phyloP scores from a whole-genome alignment of 2,888 invertebrate genomes.

The Catocala nupta region DNA sequence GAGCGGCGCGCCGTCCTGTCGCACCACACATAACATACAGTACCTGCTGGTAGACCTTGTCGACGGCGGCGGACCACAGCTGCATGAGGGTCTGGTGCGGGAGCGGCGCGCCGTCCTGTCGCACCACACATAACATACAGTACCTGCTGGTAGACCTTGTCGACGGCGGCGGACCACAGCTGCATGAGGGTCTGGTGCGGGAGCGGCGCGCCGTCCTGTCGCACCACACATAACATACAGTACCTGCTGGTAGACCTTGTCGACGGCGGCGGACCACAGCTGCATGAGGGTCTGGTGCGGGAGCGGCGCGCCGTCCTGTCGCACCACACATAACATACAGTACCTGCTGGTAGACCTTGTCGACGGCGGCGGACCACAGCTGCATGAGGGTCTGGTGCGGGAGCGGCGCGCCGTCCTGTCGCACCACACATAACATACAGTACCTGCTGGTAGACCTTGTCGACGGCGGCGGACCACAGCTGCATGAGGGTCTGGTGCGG shows the following conservation, averaged over 20 bases:
- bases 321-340: no score
- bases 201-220: conserved; percentile 76
- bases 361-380: conserved; percentile 87
- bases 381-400: no score
- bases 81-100: conserved; percentile 67
- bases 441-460: conserved; percentile 87
- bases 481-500: conserved; percentile 67
- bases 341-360: conserved; percentile 87
- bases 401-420: no score
- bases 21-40: no score
- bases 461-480: conserved; percentile 87
- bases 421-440: not conserved
- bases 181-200: conserved; percentile 67
- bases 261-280: conserved; percentile 87
- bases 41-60: conserved; percentile 87
- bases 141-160: conserved; percentile 87
- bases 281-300: conserved; percentile 67
- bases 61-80: conserved; percentile 87
- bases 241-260: conserved; percentile 87
- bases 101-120: conserved; percentile 76
- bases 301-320: conserved; percentile 76
- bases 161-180: conserved; percentile 87
- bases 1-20: conserved; percentile 76
- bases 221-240: no score
- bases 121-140: no score